Evolutionary conservation across 1,140 invertebrate genomes (phyloP), one percentile per base, ranked within the genome.

Genomic region (Hesperophylax magnus): DNA sequence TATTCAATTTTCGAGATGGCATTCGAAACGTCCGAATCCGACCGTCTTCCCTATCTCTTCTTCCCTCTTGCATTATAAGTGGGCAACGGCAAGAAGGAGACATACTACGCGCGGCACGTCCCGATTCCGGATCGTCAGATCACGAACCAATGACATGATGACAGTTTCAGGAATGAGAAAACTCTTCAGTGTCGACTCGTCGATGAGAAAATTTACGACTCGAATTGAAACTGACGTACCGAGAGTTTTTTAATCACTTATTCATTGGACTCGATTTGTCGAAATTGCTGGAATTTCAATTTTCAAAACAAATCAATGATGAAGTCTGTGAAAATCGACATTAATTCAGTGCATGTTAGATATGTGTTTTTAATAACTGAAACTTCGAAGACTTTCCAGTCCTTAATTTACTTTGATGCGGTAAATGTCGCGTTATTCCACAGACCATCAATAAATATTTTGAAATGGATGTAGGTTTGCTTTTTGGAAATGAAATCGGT

Each of bases 1-100:
- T 79, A 69, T 79, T 79, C 77, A 79, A 71, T 79, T 79, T 79
- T 79, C 77, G 24, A 18, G 24, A 27, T 75, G 39, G 11, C 39
- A 47, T 47, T 53, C 52, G 24, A 56, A 56, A 18, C 53, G 53
- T 31, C 20, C 39, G 18, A 8, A 8, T 52, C 34, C 34, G 56
- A 58, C 56, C 4, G n/a, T n/a, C 20, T 58, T 58, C 5, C 56
- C 20, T 58, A 58, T 58, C 22, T 17, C 24, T 22, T n/a, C 14
- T 74, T 74, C 65, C 34, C 17, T 24, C 22, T 74, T 54, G 9
- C 56, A 58, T 58, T 58, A 58, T 58, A 18, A 22, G n/a, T 52
- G 17, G 18, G 52, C 27, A 15, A 11, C 22, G 71, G 22, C 8
- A 54, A 71, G 67, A 71, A 27, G 22, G 53, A 39, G 71, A 56